Evolutionary conservation across 2,888 invertebrate genomes (phyloP), one percentile per base, ranked within the genome.

Genomic region (Hanleya hanleyi): DNA sequence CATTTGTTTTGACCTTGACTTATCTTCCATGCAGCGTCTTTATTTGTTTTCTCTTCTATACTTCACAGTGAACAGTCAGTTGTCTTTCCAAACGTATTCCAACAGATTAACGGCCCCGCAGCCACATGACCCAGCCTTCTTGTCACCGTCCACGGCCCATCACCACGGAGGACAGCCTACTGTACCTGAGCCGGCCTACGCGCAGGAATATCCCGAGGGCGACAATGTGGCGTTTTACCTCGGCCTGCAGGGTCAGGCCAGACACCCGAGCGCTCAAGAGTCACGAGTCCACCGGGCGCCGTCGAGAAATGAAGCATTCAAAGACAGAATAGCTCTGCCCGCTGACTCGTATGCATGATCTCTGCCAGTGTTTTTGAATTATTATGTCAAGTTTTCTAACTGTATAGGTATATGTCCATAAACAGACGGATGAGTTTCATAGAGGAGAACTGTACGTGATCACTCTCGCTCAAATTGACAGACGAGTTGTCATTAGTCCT

Each of bases 161-260:
- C 37, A n/a, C 6, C 35, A 41, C 38, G 33, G 22, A 12, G 51
- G 51, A n/a, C 51, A 51, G 26, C 51, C 51, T 6, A 12, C n/a
- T 9, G 51, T 51, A 7, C 51, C 51, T 18, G 51, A 51, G 22
- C 47, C 33, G 1, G 38, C 49, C 62, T 22, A 12, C 22, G 36
- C 32, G 6, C 62, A 72, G 26, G 75, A 78, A 62, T 81, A 82
- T 1, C 83, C 85, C 5, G 81, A 79, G 41, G 64, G 76, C 22
- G 79, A 80, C n/a, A 85, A 86, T 70, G 76, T 83, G 1, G 79
- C 79, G 4, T 87, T 82, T 74, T 86, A 87, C 75, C 76, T 76
- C 15, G 81, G 80, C 18, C 65, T 67, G 7, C 69, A 67, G 1
- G 74, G 67, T 12, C 67, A 49, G 12, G 71, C 66, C 9, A 71